Evolutionary conservation across 2,113 vertebrate species (phyloP).

Genomic region (Phylloscopus trochiloides): DNA sequence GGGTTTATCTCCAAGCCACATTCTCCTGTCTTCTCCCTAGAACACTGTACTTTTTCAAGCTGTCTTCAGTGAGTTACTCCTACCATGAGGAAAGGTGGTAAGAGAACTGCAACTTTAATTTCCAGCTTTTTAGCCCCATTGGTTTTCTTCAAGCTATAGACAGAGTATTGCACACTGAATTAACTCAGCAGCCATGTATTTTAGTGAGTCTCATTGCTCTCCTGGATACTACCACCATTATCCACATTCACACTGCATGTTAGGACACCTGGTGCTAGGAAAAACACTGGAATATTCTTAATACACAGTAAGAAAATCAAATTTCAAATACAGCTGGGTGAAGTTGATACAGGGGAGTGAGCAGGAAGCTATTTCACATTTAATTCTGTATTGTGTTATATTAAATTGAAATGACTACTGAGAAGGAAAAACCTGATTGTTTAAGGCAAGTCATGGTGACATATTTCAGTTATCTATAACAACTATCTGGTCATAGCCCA

Average conservation of each 20-base stretch:
- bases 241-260: not conserved
- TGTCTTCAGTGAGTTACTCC: not conserved
- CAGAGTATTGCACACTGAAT: not conserved
- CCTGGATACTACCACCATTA: not conserved
- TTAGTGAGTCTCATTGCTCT: not conserved
- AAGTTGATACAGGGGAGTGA: not conserved
- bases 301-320: not conserved
- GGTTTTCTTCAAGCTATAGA: not conserved
- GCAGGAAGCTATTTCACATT: not conserved
- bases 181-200: not conserved
- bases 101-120: not conserved
- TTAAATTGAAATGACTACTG: not conserved
- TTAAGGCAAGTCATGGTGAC: not conserved
- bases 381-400: not conserved
- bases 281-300: not conserved
- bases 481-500: not conserved
- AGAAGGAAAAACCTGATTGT: not conserved
- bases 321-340: not conserved
- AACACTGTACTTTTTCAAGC: not conserved
- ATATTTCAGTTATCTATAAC: not conserved
- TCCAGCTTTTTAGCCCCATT: not conserved
- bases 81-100: not conserved
- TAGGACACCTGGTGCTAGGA: not conserved
- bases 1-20: not conserved
- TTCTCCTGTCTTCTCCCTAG: not conserved